Evolutionary conservation across 2,113 vertebrate species (phyloP).

Genomic region (Trachemys scripta): DNA sequence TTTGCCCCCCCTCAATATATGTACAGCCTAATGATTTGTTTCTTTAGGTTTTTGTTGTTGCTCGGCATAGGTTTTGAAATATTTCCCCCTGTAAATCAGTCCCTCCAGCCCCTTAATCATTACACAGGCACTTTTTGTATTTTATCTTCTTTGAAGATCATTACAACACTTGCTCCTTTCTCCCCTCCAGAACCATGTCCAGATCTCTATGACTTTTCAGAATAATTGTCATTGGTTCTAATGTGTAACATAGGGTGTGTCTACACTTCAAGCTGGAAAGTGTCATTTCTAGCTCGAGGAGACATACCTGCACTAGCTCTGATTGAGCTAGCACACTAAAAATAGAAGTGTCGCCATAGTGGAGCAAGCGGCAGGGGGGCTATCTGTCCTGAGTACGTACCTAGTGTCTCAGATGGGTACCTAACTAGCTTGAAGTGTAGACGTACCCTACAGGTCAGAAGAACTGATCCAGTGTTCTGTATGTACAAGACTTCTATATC

Average conservation of each 20-base stretch:
- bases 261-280: background rate
- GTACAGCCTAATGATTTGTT: background rate
- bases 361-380: background rate
- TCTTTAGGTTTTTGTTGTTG: background rate
- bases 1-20: background rate
- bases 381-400: background rate
- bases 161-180: background rate
- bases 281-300: background rate
- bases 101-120: background rate
- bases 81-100: background rate
- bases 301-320: background rate
- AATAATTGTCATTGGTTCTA: background rate
- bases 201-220: background rate
- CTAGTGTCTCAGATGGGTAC: background rate
- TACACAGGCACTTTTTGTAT: background rate
- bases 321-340: background rate
- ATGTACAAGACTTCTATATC: conserved; percentile 10
- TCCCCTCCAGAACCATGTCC: background rate
- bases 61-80: background rate
- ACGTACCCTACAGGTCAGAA: background rate
- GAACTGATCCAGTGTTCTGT: rapidly evolving
- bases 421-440: background rate
- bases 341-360: background rate
- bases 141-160: background rate
- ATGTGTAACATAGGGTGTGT: background rate